These are phyloP conservation scores for Megaceryle torquata DNA, from an alignment of 2,113 vertebrate species.

Conservation along the genomic window DNA sequence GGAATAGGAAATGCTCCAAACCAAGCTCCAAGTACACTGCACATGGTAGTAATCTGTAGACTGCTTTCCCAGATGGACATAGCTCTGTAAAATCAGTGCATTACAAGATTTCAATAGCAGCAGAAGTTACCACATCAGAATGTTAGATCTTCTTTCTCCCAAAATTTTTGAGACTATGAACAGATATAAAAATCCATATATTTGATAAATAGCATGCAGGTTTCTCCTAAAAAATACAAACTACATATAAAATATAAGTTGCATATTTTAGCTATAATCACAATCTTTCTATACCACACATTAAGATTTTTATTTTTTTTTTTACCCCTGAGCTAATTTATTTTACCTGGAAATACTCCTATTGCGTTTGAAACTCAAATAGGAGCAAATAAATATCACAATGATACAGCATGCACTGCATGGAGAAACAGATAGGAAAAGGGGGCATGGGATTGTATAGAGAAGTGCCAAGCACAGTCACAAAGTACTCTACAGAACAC, in stretches of 20 bases:
- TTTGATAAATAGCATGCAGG: not conserved
- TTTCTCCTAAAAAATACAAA: not conserved
- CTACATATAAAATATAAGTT: not conserved
- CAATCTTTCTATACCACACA: not conserved
- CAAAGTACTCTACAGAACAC: not conserved
- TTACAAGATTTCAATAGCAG: not conserved
- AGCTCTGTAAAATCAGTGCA: constrained; percentile 75
- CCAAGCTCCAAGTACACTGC: constrained; percentile 88
- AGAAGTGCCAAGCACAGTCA: not conserved
- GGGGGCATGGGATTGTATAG: not conserved
- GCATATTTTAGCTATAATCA: not conserved
- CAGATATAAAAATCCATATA: not conserved
- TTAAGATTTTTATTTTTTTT: not conserved
- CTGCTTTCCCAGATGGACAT: constrained; percentile 93
- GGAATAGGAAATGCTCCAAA: constrained; percentile 94
- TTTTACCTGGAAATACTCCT: not conserved
- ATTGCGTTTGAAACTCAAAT: not conserved
- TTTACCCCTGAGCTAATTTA: not conserved
- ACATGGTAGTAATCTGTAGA: constrained; percentile 89
- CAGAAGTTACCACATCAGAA: not conserved
- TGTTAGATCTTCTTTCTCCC: not conserved
- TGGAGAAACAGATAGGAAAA: not conserved
- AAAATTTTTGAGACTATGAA: not conserved
- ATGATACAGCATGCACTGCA: not conserved
- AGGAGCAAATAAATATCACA: not conserved